Evolutionary conservation across 1,140 invertebrate genomes (phyloP).

Genomic region (Pseudoatta argentina): DNA sequence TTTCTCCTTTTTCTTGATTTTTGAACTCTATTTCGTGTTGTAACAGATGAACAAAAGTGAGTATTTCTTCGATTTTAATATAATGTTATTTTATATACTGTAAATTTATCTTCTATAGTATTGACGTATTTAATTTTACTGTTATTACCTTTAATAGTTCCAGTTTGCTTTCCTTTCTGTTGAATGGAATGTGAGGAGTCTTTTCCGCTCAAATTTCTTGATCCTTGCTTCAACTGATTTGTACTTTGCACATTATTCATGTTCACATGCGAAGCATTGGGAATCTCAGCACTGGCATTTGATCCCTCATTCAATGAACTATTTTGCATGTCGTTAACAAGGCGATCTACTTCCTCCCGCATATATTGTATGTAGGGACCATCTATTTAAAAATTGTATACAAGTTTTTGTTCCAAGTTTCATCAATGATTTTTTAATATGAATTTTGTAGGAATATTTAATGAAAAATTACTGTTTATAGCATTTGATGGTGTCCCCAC

Average conservation of each 20-base stretch:
- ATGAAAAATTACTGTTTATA: conserved; percentile 9
- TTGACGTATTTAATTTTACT: too few species aligned
- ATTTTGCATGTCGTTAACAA: conserved; percentile 45
- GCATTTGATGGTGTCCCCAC: not conserved
- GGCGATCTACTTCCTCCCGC: conserved; percentile 32
- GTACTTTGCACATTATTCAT: conserved; percentile 22
- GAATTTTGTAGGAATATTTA: not conserved
- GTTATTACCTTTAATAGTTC: too few species aligned
- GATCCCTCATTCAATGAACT: conserved; percentile 40
- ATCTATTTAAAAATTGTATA: conserved; percentile 29
- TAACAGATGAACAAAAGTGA: too few species aligned
- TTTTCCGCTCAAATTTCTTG: conserved; percentile 25
- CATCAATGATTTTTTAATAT: not conserved
- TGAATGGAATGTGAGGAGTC: not conserved
- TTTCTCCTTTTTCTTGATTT: too few species aligned
- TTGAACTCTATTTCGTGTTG: too few species aligned
- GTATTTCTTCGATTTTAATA: too few species aligned
- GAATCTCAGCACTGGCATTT: not conserved
- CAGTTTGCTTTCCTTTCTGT: conserved; percentile 37
- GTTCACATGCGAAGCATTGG: conserved; percentile 1
- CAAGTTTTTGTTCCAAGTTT: not conserved
- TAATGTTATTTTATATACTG: too few species aligned
- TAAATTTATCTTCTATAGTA: too few species aligned
- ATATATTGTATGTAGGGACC: conserved; percentile 1
- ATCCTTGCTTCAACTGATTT: conserved; percentile 19